Conservation (phyloP, 2,113 vertebrate species). For the Galbula dea region DNA sequence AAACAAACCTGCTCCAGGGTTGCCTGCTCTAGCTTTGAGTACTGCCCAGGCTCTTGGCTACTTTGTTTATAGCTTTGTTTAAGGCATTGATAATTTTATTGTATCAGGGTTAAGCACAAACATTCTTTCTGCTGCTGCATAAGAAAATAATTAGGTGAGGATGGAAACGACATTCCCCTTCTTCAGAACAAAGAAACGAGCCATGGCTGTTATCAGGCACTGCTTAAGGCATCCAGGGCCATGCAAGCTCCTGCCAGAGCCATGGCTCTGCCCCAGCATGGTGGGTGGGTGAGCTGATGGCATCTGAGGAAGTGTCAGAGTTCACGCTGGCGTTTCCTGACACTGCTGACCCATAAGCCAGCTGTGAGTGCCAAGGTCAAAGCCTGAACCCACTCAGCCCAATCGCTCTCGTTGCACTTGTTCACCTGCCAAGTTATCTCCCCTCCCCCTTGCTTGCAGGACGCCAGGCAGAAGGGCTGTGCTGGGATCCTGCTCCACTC, state of each 20-base stretch:
- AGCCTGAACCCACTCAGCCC: neutral
- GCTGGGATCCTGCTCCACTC: neutral
- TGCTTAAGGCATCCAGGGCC: neutral
- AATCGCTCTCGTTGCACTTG: neutral
- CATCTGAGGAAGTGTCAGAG: neutral
- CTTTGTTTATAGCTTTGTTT: slow-evolving; percentile 54
- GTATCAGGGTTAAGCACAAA: slow-evolving; percentile 58
- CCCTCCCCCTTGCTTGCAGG: neutral
- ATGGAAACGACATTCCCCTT: slow-evolving; percentile 49
- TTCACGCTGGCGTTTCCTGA: neutral
- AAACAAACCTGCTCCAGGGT: neutral
- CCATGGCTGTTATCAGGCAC: neutral
- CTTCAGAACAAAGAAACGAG: slow-evolving; percentile 47
- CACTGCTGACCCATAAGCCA: neutral
- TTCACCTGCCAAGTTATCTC: neutral
- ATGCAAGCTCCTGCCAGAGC: neutral
- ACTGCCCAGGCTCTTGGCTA: neutral
- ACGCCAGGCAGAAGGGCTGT: neutral
- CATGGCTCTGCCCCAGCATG: neutral
- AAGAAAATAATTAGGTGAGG: slow-evolving; percentile 68
- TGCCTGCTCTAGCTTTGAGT: slow-evolving; percentile 27
- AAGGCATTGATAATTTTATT: slow-evolving; percentile 64
- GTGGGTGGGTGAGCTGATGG: neutral
- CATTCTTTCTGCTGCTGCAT: slow-evolving; percentile 64
- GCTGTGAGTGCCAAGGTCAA: neutral